Percentiles rank a stretch among this genome's conserved stretches.
Evolutionary conservation across 2,888 invertebrate genomes (phyloP).

Genomic region (Alentia gelatinosa): DNA sequence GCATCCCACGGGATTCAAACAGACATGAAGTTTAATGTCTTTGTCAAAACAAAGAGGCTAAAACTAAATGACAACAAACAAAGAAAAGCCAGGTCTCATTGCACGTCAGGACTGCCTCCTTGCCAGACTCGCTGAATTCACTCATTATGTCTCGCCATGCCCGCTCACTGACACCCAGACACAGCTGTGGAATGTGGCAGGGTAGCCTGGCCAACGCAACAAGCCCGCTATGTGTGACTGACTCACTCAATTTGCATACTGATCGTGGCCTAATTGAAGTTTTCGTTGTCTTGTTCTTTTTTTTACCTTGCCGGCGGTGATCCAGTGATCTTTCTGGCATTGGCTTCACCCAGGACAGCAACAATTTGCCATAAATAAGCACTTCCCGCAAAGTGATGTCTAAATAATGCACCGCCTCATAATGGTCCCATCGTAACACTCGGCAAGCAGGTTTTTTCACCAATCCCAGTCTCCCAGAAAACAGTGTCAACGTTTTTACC

Average conservation of each 20-base stretch:
- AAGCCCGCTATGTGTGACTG: not conserved
- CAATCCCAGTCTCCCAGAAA: not conserved
- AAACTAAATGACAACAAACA: not conserved
- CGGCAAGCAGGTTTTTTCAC: not conserved
- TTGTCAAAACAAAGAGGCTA: not conserved
- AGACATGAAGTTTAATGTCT: not conserved
- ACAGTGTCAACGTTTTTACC: not conserved
- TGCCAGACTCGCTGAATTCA: no score
- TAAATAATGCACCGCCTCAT: conserved; percentile 33
- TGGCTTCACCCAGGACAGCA: not conserved
- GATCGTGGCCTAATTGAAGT: not conserved
- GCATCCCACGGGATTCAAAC: not conserved
- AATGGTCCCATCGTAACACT: not conserved
- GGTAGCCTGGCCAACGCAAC: no score
- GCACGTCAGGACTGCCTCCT: no score
- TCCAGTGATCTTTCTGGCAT: not conserved
- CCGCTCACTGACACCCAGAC: no score
- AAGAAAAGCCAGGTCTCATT: no score
- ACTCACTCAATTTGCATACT: not conserved
- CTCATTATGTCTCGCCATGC: no score
- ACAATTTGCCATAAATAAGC: conserved; percentile 32
- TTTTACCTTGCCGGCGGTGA: not conserved
- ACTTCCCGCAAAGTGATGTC: not conserved
- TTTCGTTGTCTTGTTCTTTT: not conserved
- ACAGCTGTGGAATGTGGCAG: no score